phyloP scores from a whole-genome alignment of 2,113 vertebrate species.

The Rana temporaria region DNA sequence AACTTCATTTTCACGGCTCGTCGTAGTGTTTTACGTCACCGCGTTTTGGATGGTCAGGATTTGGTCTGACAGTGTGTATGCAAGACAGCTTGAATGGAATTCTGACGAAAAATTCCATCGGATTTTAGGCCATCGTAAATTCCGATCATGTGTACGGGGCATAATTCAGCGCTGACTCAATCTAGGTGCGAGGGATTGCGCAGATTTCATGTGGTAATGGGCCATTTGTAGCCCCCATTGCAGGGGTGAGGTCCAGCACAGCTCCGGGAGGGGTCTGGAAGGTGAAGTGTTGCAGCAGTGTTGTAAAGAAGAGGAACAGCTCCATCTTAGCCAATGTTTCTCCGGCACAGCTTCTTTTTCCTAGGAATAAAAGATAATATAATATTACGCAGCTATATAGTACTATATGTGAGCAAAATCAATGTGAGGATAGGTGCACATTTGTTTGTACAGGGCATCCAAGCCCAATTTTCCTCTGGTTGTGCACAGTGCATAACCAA shows the following conservation, averaged over 20 bases:
- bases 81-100: too few relatives aligned
- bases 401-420: not conserved
- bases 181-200: slow-evolving; percentile 20
- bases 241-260: slow-evolving; percentile 38
- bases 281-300: slow-evolving; percentile 75
- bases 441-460: too few relatives aligned
- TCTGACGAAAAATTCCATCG: too few relatives aligned
- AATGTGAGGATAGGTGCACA: not conserved
- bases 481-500: too few relatives aligned
- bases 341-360: slow-evolving; percentile 71
- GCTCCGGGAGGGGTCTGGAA: slow-evolving; percentile 72
- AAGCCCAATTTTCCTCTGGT: too few relatives aligned
- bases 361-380: slow-evolving; percentile 59
- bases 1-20: too few relatives aligned
- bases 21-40: too few relatives aligned
- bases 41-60: too few relatives aligned
- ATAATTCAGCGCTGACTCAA: too few relatives aligned
- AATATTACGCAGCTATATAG: not conserved
- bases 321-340: slow-evolving; percentile 79
- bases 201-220: slow-evolving; percentile 24
- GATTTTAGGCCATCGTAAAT: too few relatives aligned
- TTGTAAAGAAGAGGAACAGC: slow-evolving; percentile 78
- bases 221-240: not conserved
- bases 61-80: too few relatives aligned
- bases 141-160: too few relatives aligned